A percentile compares a stretch with the other conserved stretches of the same genome.
Conservation (phyloP, 2,797 vertebrate genomes). For the Lepus townsendii region DNA sequence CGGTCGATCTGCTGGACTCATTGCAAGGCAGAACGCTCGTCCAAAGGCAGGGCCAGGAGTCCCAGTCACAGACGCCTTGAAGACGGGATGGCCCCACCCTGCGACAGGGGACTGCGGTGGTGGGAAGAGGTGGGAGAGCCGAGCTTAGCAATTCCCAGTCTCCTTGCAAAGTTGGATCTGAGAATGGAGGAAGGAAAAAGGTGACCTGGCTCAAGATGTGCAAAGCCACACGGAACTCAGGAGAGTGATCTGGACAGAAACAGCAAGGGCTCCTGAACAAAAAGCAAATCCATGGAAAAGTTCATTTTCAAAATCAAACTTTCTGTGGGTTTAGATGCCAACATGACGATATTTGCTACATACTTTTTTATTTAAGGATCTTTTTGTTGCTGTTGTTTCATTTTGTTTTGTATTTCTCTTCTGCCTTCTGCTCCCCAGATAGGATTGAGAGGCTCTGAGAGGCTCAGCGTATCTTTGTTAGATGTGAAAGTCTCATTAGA, state of each 20-base stretch:
- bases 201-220: not conserved
- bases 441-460: not conserved
- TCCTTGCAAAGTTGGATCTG: slow-evolving; percentile 27
- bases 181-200: slow-evolving; percentile 35
- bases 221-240: slow-evolving; percentile 11
- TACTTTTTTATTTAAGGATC: not conserved
- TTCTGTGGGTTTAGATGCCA: slow-evolving; percentile 34
- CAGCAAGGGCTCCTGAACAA: not conserved
- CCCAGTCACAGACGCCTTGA: not conserved
- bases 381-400: slow-evolving; percentile 21
- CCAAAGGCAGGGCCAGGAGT: slow-evolving; percentile 61
- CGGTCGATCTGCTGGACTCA: slow-evolving; percentile 68
- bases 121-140: not conserved
- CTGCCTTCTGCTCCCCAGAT: not conserved
- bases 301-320: slow-evolving; percentile 57
- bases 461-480: slow-evolving; percentile 24
- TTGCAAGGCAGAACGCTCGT: slow-evolving; percentile 48
- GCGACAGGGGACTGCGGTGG: no score
- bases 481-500: slow-evolving; percentile 45
- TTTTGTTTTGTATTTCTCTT: not conserved
- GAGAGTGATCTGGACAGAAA: slow-evolving; percentile 34
- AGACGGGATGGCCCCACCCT: not conserved
- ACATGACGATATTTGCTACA: not conserved
- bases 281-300: slow-evolving; percentile 35
- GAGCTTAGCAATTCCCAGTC: not conserved